Evolutionary conservation across 2,113 vertebrate genomes (phyloP).

Genomic region (Peucedramus taeniatus): DNA sequence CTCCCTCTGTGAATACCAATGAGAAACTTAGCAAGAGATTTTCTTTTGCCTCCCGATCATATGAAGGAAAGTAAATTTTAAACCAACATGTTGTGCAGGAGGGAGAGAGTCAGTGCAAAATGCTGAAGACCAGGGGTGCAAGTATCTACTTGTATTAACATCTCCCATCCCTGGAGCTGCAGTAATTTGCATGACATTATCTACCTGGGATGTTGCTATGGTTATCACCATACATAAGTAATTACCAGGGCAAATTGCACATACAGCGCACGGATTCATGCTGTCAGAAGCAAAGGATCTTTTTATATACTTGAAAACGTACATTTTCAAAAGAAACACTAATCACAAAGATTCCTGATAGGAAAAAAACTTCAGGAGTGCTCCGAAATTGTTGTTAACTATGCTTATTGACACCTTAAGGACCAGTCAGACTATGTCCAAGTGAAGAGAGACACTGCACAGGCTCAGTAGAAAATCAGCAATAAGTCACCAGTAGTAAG

Average conservation of each 20-base stretch:
- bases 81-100: not conserved
- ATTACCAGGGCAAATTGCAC: slow-evolving; percentile 64
- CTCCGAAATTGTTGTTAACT: not conserved
- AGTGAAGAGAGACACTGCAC: not conserved
- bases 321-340: not conserved
- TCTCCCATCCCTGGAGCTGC: slow-evolving; percentile 21
- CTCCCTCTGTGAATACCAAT: not conserved
- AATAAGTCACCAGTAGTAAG: not conserved
- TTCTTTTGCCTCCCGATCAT: not conserved
- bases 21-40: not conserved
- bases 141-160: slow-evolving; percentile 26
- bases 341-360: not conserved
- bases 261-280: slow-evolving; percentile 19
- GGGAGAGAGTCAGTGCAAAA: not conserved
- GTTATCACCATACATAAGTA: slow-evolving; percentile 64
- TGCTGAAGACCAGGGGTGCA: not conserved
- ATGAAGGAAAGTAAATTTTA: not conserved
- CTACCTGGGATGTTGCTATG: slow-evolving; percentile 66
- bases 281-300: slow-evolving; percentile 47
- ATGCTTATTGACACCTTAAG: not conserved
- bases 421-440: not conserved
- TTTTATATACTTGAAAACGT: slow-evolving; percentile 37
- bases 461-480: not conserved
- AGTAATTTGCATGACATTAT: slow-evolving; percentile 42
- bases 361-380: not conserved